Percentiles rank a stretch among this genome's conserved stretches.
phyloP scores from a whole-genome alignment of 1,140 invertebrate genomes.

The Diorhabda elongata region DNA sequence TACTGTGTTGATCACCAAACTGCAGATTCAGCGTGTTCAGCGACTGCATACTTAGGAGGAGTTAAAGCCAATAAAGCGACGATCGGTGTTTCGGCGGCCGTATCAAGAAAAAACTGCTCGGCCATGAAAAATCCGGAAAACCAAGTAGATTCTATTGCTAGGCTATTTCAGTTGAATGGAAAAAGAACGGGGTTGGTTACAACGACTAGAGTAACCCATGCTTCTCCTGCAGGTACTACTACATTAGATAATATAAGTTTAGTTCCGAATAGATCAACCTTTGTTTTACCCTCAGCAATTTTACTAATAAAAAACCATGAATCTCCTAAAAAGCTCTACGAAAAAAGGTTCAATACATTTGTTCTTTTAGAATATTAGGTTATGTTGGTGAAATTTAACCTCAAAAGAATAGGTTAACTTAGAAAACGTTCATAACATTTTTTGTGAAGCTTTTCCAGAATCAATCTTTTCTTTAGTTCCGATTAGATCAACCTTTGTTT shows the following conservation, averaged over 20 bases:
- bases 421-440: no score
- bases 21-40: conserved; percentile 63
- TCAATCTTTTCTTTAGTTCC: no score
- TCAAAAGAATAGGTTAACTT: no score
- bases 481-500: no score
- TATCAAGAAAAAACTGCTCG: conserved; percentile 56
- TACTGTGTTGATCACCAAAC: conserved; percentile 79
- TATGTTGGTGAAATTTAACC: no score
- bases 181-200: conserved; percentile 76
- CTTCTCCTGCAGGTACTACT: conserved; percentile 58
- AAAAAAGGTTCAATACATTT: no score
- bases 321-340: no score
- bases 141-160: conserved; percentile 62
- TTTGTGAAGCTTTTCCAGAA: no score
- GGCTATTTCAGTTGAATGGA: conserved; percentile 69
- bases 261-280: not conserved
- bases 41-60: conserved; percentile 79
- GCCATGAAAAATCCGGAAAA: conserved; percentile 53
- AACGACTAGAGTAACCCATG: conserved; percentile 75
- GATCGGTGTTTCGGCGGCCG: conserved; percentile 69
- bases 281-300: no score
- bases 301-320: no score
- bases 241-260: not conserved
- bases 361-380: no score
- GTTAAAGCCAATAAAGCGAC: conserved; percentile 80